Evolutionary conservation across 1,140 invertebrate genomes (phyloP).

Genomic region (Drepana arcuata): DNA sequence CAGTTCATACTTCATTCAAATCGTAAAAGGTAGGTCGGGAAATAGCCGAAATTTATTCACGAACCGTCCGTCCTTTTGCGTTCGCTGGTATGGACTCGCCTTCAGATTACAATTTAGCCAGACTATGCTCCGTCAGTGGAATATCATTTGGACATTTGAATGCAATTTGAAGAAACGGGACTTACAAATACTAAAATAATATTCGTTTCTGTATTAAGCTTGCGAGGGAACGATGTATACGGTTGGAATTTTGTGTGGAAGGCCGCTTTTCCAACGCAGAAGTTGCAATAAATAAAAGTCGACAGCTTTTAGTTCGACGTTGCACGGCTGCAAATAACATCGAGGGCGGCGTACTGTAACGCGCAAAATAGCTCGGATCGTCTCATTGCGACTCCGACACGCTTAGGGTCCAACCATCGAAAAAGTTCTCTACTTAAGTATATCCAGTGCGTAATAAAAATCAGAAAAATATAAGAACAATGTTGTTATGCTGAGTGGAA

Average conservation of each 20-base stretch:
- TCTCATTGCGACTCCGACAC: too few species aligned
- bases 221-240: too few species aligned
- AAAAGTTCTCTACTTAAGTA: too few species aligned
- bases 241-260: too few species aligned
- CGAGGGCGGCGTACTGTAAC: slow-evolving; percentile 1
- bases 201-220: too few species aligned
- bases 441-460: too few species aligned
- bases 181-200: neutral
- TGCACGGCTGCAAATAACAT: slow-evolving; percentile 2
- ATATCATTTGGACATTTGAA: neutral
- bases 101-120: neutral
- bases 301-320: slow-evolving; percentile 3
- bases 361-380: too few species aligned
- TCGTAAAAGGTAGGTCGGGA: slow-evolving; percentile 22
- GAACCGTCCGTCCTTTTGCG: slow-evolving; percentile 4
- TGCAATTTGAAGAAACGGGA: neutral
- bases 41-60: slow-evolving; percentile 29
- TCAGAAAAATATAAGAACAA: too few species aligned
- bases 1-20: slow-evolving; percentile 28
- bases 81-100: neutral
- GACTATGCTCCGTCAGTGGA: neutral
- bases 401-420: too few species aligned
- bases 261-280: too few species aligned
- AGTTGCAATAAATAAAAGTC: slow-evolving; percentile 7
- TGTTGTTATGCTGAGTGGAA: too few species aligned